Percentiles rank a stretch among this genome's conserved stretches.
These are phyloP conservation scores for Hyperoodon ampullatus DNA, from an alignment of 2,113 vertebrate genomes.

Conservation along the genomic window DNA sequence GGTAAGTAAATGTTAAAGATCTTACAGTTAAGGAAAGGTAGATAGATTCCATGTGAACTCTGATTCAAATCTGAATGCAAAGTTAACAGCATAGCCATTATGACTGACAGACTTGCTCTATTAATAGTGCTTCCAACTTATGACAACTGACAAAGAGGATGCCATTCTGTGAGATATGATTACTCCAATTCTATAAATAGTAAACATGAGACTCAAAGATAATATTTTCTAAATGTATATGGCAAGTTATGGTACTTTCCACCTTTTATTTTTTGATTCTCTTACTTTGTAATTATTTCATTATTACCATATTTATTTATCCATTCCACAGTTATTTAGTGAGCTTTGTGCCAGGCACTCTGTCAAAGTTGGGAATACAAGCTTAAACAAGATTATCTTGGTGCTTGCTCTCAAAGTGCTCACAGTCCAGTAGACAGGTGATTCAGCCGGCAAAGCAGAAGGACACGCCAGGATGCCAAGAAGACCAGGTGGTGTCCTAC, in stretches of 20 bases:
- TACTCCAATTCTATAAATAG: neutral
- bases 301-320: neutral
- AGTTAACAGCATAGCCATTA: neutral
- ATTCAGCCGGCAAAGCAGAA: neutral
- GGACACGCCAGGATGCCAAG: neutral
- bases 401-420: neutral
- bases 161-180: neutral
- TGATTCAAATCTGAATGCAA: neutral
- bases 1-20: neutral
- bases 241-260: neutral
- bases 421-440: neutral
- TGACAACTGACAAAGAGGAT: no score
- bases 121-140: neutral
- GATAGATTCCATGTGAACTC: neutral
- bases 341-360: neutral
- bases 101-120: neutral
- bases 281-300: constrained; percentile 12
- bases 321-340: neutral
- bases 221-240: constrained; percentile 37
- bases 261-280: neutral
- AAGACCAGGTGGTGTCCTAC: neutral
- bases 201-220: neutral
- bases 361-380: neutral
- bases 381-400: neutral
- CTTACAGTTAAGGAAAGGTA: neutral